A percentile compares a stretch with the other conserved stretches of the same genome.
Conservation (phyloP, 2,888 invertebrate species). For the Bellardia pandia region DNA sequence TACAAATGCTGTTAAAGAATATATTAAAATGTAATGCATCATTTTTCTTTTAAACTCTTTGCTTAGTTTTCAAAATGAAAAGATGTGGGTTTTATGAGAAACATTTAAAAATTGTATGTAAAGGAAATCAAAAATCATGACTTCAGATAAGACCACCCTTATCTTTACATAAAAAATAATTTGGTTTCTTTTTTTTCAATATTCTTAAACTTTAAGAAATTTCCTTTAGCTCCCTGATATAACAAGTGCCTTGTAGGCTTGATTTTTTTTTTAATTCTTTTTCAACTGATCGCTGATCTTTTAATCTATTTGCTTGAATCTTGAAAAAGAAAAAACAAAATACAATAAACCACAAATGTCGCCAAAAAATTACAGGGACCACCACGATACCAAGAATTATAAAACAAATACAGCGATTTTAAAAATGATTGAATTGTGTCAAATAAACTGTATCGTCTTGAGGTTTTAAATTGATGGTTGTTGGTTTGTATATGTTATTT, state of each 20-base stretch:
- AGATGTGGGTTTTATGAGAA: constrained; percentile 52
- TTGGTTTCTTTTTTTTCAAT: constrained; percentile 18
- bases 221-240: neutral
- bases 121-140: constrained; percentile 41
- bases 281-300: constrained; percentile 67
- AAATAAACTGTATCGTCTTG: constrained; percentile 58
- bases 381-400: constrained; percentile 65
- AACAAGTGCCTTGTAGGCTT: constrained; percentile 47
- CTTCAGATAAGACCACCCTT: constrained; percentile 62
- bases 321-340: constrained; percentile 36
- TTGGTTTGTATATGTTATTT: constrained; percentile 11
- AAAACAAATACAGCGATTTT: constrained; percentile 47
- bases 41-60: constrained; percentile 54
- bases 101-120: constrained; percentile 1
- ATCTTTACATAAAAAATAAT: constrained; percentile 55
- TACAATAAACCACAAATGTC: constrained; percentile 52
- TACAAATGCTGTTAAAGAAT: constrained; percentile 61
- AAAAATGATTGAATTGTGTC: constrained; percentile 72
- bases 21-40: constrained; percentile 67
- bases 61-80: constrained; percentile 22
- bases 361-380: constrained; percentile 65
- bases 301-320: constrained; percentile 70
- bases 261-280: neutral
- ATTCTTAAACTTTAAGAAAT: neutral
- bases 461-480: constrained; percentile 65